phyloP scores from a whole-genome alignment of 2,797 vertebrate genomes.

The Hafferia zeledoni region DNA sequence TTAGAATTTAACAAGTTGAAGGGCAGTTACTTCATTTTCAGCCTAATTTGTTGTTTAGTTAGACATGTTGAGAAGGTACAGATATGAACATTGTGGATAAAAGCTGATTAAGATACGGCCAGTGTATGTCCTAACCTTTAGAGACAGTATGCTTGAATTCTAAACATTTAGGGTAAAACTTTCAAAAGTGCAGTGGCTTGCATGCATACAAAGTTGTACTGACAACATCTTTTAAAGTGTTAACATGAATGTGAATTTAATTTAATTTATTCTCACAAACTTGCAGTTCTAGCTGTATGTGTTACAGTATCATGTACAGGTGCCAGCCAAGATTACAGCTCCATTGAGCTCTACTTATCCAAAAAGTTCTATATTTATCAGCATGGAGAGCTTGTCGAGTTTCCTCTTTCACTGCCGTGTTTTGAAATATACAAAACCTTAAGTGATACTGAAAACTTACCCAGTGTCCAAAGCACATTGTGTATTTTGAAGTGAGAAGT shows the following conservation, averaged over 20 bases:
- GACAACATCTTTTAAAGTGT: constrained; percentile 62
- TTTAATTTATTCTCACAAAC: constrained; percentile 66
- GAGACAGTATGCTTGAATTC: not conserved
- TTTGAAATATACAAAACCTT: constrained; percentile 63
- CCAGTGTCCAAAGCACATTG: constrained; percentile 35
- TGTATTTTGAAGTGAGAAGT: constrained; percentile 60
- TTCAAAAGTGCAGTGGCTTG: constrained; percentile 59
- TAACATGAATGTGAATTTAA: constrained; percentile 55
- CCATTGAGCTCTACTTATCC: constrained; percentile 47
- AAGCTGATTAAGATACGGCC: not conserved
- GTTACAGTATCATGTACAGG: constrained; percentile 59
- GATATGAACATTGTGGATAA: constrained; percentile 18
- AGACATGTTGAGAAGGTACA: not conserved
- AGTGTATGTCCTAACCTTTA: not conserved
- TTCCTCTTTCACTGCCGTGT: constrained; percentile 38
- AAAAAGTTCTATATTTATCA: constrained; percentile 66
- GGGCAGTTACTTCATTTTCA: constrained; percentile 24
- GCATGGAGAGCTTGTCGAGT: constrained; percentile 33
- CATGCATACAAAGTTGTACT: constrained; percentile 54
- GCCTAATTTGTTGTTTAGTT: constrained; percentile 28
- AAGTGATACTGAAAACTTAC: constrained; percentile 54
- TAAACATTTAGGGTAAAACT: constrained; percentile 36
- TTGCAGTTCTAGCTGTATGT: constrained; percentile 58
- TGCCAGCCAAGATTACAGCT: constrained; percentile 57
- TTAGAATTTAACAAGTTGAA: not conserved